Conservation (phyloP, 1,140 invertebrate species). For the Pectinophora gossypiella region DNA sequence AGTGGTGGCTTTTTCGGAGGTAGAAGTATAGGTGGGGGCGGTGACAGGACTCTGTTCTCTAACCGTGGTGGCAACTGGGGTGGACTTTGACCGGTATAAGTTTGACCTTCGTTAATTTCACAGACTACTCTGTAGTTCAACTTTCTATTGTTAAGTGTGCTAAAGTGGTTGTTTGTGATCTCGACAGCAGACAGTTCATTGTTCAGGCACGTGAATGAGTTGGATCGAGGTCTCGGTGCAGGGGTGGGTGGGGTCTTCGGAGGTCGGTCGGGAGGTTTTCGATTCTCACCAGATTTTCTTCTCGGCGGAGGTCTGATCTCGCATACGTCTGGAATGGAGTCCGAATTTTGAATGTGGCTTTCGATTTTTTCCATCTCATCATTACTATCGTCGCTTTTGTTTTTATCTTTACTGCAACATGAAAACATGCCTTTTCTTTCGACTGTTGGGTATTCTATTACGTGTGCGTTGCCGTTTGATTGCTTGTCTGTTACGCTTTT, state of each 20-base stretch:
- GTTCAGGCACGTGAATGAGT: slow-evolving; percentile 71
- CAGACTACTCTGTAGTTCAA: slow-evolving; percentile 67
- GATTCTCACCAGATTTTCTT: slow-evolving; percentile 72
- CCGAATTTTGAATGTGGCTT: slow-evolving; percentile 47
- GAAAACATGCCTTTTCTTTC: slow-evolving; percentile 81
- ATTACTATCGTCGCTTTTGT: slow-evolving; percentile 61
- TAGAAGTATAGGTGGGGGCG: slow-evolving; percentile 77
- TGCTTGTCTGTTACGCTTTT: slow-evolving; percentile 62
- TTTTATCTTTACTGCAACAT: slow-evolving; percentile 78
- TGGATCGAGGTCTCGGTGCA: slow-evolving; percentile 73
- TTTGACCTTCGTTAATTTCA: slow-evolving; percentile 54
- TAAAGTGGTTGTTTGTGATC: slow-evolving; percentile 63
- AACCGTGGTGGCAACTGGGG: slow-evolving; percentile 75
- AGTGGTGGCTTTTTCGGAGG: slow-evolving; percentile 83
- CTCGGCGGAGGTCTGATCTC: slow-evolving; percentile 76
- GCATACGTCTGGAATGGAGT: slow-evolving; percentile 64
- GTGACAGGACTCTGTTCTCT: slow-evolving; percentile 67
- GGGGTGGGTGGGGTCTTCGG: slow-evolving; percentile 77
- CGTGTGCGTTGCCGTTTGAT: slow-evolving; percentile 63
- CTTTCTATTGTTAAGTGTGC: slow-evolving; percentile 67
- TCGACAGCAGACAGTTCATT: slow-evolving; percentile 64
- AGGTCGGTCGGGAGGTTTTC: slow-evolving; percentile 75
- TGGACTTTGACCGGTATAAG: slow-evolving; percentile 30
- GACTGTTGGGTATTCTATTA: slow-evolving; percentile 81
- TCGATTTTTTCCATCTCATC: slow-evolving; percentile 57